Evolutionary conservation across 1,140 invertebrate genomes (phyloP), one percentile per base, ranked within the genome.

Genomic region (Drosophila quadrilineata): DNA sequence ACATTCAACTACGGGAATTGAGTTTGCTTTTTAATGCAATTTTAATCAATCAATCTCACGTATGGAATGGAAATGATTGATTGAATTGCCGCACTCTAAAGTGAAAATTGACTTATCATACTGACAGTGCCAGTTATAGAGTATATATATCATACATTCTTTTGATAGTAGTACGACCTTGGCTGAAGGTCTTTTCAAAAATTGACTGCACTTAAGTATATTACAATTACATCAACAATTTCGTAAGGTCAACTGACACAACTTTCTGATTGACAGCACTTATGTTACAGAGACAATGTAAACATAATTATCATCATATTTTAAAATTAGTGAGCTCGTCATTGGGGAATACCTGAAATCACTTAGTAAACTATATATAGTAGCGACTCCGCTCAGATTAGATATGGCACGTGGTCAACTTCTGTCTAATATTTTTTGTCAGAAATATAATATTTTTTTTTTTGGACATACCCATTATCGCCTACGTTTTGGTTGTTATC

Each of bases 101-200:
- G 38, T 41, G 6, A 50, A n/a, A 65, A 59, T 50, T 58, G 54
- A 10, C 54, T 43, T 50, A 29, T 65, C 62, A 50, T 43, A 36
- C 19, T 35, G 31, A 12, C 6, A 40, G 6, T 19, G 35, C 26
- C 1, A n/a, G 2, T 24, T 41, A 41, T n/a, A 3, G 10, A 22
- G 36, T 17, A 35, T 35, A 21, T 50, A 19, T 43, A 38, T 16
- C 6, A 3, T 17, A 19, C 16, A 17, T 6, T 21, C 12, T 12
- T 48, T 16, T 12, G 12, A 14, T 31, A 2, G 1, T 8, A 46
- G 16, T 3, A 31, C 1, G 60, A 58, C 53, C 60, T 58, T 64
- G 53, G 14, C 31, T n/a, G 9, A 16, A 64, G 53, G 28, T 56
- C 50, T 14, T 10, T 9, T 3, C 10, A 6, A 26, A n/a, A n/a